phyloP scores from a whole-genome alignment of 2,888 invertebrate genomes.

The Thereva nobilitata region DNA sequence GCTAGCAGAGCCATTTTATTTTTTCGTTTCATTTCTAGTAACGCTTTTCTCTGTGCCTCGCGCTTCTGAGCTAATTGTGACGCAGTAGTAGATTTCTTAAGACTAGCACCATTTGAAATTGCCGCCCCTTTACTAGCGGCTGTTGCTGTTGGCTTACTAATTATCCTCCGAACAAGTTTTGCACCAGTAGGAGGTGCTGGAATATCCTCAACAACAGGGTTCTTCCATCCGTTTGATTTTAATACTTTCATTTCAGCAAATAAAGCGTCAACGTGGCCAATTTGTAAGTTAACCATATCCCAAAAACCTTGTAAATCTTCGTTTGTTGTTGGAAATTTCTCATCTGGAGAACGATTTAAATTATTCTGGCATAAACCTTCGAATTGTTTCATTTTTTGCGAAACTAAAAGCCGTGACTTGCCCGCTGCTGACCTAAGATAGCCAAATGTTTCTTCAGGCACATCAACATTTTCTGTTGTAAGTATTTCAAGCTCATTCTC shows the following conservation, averaged over 20 bases:
- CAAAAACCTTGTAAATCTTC: constrained; percentile 95
- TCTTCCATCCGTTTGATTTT: constrained; percentile 71
- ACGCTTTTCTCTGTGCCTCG: constrained; percentile 75
- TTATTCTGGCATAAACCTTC: constrained; percentile 73
- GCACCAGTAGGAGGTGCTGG: constrained; percentile 42
- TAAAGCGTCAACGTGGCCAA: constrained; percentile 79
- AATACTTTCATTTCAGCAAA: constrained; percentile 71
- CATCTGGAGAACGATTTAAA: constrained; percentile 70
- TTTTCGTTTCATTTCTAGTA: constrained; percentile 67
- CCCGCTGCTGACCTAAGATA: constrained; percentile 85
- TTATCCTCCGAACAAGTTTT: constrained; percentile 47
- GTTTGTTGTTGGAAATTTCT: constrained; percentile 84
- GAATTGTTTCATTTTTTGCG: constrained; percentile 95
- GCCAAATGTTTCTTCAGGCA: constrained; percentile 80
- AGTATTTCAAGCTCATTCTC: constrained; percentile 69
- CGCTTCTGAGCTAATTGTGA: constrained; percentile 61
- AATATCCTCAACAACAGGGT: constrained; percentile 44
- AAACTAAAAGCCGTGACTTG: constrained; percentile 84
- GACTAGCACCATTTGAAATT: constrained; percentile 39
- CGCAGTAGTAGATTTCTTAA: constrained; percentile 45
- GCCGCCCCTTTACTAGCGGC: constrained; percentile 33
- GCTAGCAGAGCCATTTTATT: constrained; percentile 51
- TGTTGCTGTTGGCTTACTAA: constrained; percentile 44
- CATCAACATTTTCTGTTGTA: constrained; percentile 54
- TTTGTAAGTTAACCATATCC: constrained; percentile 96